Evolutionary conservation across 2,113 vertebrate genomes (phyloP).

Genomic region (Atractosteus spatula): DNA sequence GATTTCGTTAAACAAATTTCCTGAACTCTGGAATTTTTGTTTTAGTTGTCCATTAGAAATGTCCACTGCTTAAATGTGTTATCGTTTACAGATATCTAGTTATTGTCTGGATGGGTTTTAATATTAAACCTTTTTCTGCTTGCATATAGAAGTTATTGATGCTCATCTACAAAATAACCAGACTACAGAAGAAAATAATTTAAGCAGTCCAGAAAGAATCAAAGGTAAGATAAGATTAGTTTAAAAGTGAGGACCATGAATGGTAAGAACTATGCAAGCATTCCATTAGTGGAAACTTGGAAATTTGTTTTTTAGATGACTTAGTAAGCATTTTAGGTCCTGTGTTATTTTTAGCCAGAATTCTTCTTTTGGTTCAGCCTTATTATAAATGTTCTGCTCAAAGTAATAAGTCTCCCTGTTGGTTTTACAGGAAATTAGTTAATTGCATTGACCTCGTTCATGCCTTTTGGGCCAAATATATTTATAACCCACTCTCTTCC

Average conservation of each 20-base stretch:
- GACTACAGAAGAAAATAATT: constrained; percentile 56
- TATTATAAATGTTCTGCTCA: constrained; percentile 7
- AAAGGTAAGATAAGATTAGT: constrained; percentile 48
- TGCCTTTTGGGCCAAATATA: background rate
- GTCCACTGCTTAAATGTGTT: too few relatives aligned
- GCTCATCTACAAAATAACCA: constrained; percentile 73
- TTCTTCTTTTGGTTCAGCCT: background rate
- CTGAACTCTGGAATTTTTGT: too few relatives aligned
- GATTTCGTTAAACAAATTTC: too few relatives aligned
- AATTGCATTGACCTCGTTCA: constrained; percentile 27
- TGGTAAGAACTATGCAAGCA: background rate
- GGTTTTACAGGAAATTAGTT: constrained; percentile 19
- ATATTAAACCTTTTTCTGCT: background rate
- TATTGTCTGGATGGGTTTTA: background rate
- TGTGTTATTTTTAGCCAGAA: constrained; percentile 6
- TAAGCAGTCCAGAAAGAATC: constrained; percentile 60
- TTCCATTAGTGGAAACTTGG: background rate
- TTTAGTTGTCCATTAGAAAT: too few relatives aligned
- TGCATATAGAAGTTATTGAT: constrained; percentile 62
- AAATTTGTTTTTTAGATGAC: background rate
- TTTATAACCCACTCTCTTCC: constrained; percentile 1
- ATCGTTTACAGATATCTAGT: too few relatives aligned
- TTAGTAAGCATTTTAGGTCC: background rate
- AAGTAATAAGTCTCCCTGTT: constrained; percentile 7
- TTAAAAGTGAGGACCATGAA: background rate